A percentile compares a stretch with the other conserved stretches of the same genome.
phyloP scores from a whole-genome alignment of 2,113 vertebrate species.

The Gnathonemus echidnorhynchus region DNA sequence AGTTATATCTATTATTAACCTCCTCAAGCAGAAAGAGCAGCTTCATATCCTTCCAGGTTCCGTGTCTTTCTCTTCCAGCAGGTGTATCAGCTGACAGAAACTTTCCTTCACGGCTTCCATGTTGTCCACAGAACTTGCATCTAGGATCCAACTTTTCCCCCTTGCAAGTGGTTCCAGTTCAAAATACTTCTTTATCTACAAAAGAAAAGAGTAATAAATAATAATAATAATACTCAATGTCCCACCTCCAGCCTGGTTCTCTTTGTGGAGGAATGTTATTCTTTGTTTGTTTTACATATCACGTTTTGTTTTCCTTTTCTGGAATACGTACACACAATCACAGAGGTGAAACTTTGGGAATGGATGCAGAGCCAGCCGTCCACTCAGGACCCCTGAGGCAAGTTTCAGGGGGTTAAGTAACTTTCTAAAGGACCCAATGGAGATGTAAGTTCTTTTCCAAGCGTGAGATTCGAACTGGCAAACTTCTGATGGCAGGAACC shows the following conservation, averaged over 20 bases:
- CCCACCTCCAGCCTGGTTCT: not conserved
- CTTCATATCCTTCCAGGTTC: constrained; percentile 84
- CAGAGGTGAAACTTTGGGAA: not conserved
- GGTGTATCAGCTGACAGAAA: constrained; percentile 81
- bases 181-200: constrained; percentile 94
- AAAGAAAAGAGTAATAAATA: constrained; percentile 20
- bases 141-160: constrained; percentile 93
- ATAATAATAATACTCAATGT: not conserved
- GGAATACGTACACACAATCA: not conserved
- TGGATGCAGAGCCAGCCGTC: not conserved
- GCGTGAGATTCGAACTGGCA: not conserved
- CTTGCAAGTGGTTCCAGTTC: constrained; percentile 92
- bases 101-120: constrained; percentile 83
- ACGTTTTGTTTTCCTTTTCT: not conserved
- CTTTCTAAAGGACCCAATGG: not conserved
- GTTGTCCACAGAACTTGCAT: constrained; percentile 80
- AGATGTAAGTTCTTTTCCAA: not conserved
- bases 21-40: not conserved
- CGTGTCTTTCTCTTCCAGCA: constrained; percentile 86
- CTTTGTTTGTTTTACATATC: not conserved
- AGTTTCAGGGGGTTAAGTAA: not conserved
- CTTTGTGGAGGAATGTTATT: not conserved
- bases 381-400: not conserved
- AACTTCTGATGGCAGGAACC: not conserved
- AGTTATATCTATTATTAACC: not conserved